Base-by-base conservation (phyloP, 1,140 invertebrate genomes). In the Drosophila busckii region DNA sequence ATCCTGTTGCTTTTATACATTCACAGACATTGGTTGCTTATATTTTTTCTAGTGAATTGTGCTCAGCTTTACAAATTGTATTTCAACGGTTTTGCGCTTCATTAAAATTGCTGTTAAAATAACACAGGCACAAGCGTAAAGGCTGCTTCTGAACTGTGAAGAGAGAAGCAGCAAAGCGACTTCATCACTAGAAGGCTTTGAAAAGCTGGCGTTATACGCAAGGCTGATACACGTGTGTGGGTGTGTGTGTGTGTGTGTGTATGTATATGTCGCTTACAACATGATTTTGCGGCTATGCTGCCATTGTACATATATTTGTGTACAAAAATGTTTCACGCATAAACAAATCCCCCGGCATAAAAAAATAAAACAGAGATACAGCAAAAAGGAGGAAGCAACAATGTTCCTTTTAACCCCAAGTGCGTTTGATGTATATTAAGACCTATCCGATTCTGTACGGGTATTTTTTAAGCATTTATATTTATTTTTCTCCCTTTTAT, bases 41-140 rank as follows among this genome's bases (percentile, higher is more conserved):
- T 26, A 17, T 12, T 60, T 38, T 54, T 26, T 46, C 4, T 13
- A 26, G 35, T 25, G 46, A 35, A 23, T 41, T 62, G 48, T 31
- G 37, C 48, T 55, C 55, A 50, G 75, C 68, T 64, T 68, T 80
- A 78, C 73, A 78, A 78, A 78, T 80, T 78, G 73, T 80, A 68
- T 73, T 78, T 78, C 73, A 73, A 73, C 73, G 73, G 68, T 82
- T 78, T 80, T 66, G 73, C 73, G 73, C 73, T 80, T 80, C 75
- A 80, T 80, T 80, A 80, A 80, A 80, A 82, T 82, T 80, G 73
- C 75, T 82, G 73, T 82, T 80, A 82, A 73, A 80, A 80, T 82
- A 82, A 82, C 68, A 82, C 66, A 70, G 71, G 71, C 71, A 69
- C 58, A 76, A 46, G 49, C 37, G 44, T 31, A 63, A 54, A 23